Conservation (phyloP, 2,888 invertebrate genomes). For the Lithophane socia region DNA sequence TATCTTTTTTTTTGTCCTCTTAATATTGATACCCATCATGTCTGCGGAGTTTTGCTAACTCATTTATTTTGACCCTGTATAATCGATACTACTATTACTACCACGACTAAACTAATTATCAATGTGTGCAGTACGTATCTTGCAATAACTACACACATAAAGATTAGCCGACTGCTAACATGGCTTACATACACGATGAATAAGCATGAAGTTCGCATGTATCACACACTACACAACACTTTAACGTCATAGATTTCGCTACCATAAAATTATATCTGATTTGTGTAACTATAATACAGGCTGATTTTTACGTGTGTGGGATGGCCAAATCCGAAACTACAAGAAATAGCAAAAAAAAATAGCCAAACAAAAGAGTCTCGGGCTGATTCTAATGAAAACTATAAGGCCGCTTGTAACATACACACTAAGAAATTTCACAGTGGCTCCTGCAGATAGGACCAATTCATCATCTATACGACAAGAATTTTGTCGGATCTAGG, state of each 20-base stretch:
- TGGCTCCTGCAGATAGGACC: too few species aligned
- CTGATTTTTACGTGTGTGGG: background rate
- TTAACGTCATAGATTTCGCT: slow-evolving; percentile 16
- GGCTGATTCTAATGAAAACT: background rate
- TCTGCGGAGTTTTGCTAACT: too few species aligned
- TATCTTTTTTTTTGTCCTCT: too few species aligned
- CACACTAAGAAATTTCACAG: too few species aligned
- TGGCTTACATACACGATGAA: background rate
- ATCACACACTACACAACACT: background rate
- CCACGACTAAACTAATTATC: background rate
- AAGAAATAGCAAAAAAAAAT: too few species aligned
- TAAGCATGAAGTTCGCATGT: slow-evolving; percentile 24
- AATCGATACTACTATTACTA: too few species aligned
- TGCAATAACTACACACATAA: slow-evolving; percentile 4
- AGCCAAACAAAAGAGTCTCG: background rate
- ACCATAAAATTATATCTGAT: slow-evolving; percentile 7
- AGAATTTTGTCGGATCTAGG: too few species aligned
- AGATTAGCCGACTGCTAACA: slow-evolving; percentile 10
- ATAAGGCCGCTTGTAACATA: too few species aligned
- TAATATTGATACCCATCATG: too few species aligned
- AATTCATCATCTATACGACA: too few species aligned
- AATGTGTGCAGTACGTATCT: slow-evolving; percentile 1
- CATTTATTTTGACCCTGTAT: too few species aligned
- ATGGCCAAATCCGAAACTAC: background rate
- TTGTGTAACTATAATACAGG: background rate